Evolutionary conservation across 2,888 invertebrate genomes (phyloP).

Genomic region (Andrena minutula): DNA sequence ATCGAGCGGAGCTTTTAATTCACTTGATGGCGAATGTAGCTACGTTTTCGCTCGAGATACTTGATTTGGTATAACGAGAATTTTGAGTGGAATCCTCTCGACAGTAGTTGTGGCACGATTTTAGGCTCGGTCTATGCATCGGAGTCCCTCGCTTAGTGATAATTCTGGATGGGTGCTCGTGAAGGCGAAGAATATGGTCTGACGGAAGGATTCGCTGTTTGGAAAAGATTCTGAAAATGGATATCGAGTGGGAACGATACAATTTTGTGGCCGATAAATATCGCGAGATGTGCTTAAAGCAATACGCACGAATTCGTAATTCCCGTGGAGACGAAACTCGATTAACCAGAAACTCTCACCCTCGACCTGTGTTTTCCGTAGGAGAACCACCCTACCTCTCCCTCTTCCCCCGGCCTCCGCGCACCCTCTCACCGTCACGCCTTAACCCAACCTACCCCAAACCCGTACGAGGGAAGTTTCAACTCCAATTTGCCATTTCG

Average conservation of each 20-base stretch:
- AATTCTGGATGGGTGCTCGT: no score
- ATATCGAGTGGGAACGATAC: background rate
- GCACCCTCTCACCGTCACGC: constrained; percentile 70
- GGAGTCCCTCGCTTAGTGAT: no score
- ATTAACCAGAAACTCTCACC: constrained; percentile 66
- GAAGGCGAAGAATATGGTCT: no score
- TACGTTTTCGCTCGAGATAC: background rate
- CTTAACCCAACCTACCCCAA: constrained; percentile 82
- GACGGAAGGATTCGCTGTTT: no score
- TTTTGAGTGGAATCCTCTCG: no score
- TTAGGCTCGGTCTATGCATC: no score
- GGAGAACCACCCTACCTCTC: constrained; percentile 61
- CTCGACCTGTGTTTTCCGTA: constrained; percentile 71
- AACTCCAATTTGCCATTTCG: constrained; percentile 85
- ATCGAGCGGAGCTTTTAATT: background rate
- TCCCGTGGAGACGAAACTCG: constrained; percentile 73
- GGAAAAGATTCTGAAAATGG: background rate
- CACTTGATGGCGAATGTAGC: background rate
- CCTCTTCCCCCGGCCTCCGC: constrained; percentile 26
- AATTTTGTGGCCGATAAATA: constrained; percentile 23
- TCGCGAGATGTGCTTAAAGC: constrained; percentile 46
- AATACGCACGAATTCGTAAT: constrained; percentile 72
- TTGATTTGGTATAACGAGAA: background rate
- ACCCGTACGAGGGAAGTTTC: constrained; percentile 81
- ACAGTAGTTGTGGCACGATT: no score